Percentiles rank a stretch among this genome's conserved stretches.
Evolutionary conservation across 2,888 invertebrate genomes (phyloP).

Genomic region (Agonopterix subpropinquella): DNA sequence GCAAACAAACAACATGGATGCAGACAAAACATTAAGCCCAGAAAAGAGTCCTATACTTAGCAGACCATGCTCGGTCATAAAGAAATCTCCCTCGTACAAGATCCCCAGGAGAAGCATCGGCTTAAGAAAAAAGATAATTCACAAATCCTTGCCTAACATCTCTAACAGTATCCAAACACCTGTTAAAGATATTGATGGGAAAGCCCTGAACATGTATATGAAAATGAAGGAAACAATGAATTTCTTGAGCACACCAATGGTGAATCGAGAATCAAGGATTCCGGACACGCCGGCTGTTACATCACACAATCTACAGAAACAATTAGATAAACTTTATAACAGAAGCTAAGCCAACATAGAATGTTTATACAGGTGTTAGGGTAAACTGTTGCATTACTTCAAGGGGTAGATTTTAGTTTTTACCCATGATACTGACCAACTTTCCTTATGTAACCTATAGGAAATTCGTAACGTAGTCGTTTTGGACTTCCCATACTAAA

Average conservation of each 20-base stretch:
- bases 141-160: conserved; percentile 53
- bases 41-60: conserved; percentile 20
- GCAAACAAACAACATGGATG: conserved; percentile 5
- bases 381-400: no score
- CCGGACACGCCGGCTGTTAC: conserved; percentile 52
- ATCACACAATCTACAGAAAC: conserved; percentile 55
- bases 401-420: no score
- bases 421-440: no score
- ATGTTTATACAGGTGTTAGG: no score
- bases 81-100: conserved; percentile 55
- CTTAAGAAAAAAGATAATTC: conserved; percentile 45
- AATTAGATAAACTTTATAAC: conserved; percentile 54
- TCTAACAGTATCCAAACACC: conserved; percentile 30
- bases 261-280: conserved; percentile 20
- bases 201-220: conserved; percentile 54
- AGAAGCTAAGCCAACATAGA: conserved; percentile 22
- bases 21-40: conserved; percentile 15
- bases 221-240: conserved; percentile 57
- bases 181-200: conserved; percentile 31
- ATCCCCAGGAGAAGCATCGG: conserved; percentile 52
- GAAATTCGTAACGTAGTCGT: no score
- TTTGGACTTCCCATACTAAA: no score
- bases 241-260: conserved; percentile 52
- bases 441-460: no score
- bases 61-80: conserved; percentile 41